Conservation (phyloP, 1,140 invertebrate genomes). For the Musca vetustissima region DNA sequence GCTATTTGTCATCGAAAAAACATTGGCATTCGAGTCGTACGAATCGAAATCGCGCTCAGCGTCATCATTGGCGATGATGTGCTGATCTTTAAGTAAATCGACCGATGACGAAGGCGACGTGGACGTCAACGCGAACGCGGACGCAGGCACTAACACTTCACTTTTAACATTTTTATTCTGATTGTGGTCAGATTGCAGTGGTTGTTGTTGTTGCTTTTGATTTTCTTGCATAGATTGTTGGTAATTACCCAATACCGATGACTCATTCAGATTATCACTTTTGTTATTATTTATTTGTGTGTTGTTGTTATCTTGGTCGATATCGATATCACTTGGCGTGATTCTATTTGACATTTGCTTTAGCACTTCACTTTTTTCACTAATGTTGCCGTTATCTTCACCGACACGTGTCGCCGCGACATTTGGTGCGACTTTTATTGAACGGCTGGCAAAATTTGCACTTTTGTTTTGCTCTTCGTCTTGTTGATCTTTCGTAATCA, state of each 20-base stretch:
- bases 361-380: slow-evolving; percentile 7
- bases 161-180: slow-evolving; percentile 11
- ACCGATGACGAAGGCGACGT: slow-evolving; percentile 15
- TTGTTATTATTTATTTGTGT: not conserved
- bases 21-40: slow-evolving; percentile 10
- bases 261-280: slow-evolving; percentile 16
- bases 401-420: slow-evolving; percentile 19
- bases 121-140: not conserved
- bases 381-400: slow-evolving; percentile 15
- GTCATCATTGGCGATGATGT: not conserved
- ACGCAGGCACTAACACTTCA: not conserved
- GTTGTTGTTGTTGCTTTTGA: slow-evolving; percentile 9
- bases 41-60: slow-evolving; percentile 19
- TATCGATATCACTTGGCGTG: not conserved
- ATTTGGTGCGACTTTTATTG: slow-evolving; percentile 11
- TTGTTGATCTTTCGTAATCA: slow-evolving; percentile 72
- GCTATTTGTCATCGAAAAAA: not conserved
- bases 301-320: slow-evolving; percentile 2
- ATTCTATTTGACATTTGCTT: not conserved
- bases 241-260: not conserved
- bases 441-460: slow-evolving; percentile 6
- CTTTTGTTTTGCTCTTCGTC: slow-evolving; percentile 27
- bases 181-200: slow-evolving; percentile 13
- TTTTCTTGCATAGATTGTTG: slow-evolving; percentile 19
- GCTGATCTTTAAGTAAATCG: slow-evolving; percentile 25